Base-by-base conservation (phyloP, 2,888 invertebrate genomes). In the Malthinus flaveolus region DNA sequence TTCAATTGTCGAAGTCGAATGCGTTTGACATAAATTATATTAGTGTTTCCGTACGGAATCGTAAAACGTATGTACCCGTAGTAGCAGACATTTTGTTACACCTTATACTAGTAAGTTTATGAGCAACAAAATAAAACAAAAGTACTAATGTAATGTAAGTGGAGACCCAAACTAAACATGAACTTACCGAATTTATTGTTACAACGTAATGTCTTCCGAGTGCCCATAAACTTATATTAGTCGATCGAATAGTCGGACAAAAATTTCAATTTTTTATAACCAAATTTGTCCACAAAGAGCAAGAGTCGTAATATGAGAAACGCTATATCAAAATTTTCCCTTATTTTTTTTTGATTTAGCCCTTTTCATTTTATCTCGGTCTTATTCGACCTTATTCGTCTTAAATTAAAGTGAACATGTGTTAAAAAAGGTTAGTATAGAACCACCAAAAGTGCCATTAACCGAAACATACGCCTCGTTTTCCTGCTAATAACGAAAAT, bases 1-100 rank as follows among this genome's bases (percentile, higher is more conserved):
- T 36, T 32, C 11, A 36, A 37, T 34, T 11, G 36, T 46, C 35
- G 33, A 59, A 54, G 48, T 45, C 48, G 39, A 49, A 42, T 46
- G 39, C 52, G 51, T 47, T 32, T 37, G 45, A 36, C 52, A 45
- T 52, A 52, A 52, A 52, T 52, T 52, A 52, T 52, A 52, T 52
- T 52, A 45, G 45, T 52, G 52, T 52, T 36, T 52, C 52, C 52
- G 44, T 45, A n/a, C 45, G 52, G 52, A 52, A 52, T 46, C 52
- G 52, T 52, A 52, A 52, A 52, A 46, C 36, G 52, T 32, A 39
- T 33, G 32, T 50, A 52, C 45, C 45, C 52, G 52, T 45, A 52
- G 46, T 35, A 45, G 45, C 36, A 44, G 46, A 52, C 45, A 52
- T 32, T 52, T 52, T 52, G 52, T 52, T 52, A 52, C 52, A 52